Evolutionary conservation across 2,797 vertebrate genomes (phyloP).

Genomic region (Anniella stebbinsi): DNA sequence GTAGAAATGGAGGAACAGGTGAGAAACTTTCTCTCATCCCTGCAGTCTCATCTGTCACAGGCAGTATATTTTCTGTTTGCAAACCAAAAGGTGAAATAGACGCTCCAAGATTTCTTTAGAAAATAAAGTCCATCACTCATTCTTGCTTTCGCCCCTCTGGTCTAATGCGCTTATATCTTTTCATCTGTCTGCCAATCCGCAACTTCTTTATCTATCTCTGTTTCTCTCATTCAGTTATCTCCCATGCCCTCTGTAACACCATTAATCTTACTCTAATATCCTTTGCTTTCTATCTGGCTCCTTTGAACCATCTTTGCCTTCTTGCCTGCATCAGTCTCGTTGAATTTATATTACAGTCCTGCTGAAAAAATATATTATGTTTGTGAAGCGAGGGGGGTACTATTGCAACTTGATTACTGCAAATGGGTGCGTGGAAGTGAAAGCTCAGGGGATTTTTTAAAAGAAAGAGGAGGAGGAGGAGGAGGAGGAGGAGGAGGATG

Average conservation of each 20-base stretch:
- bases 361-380: not conserved
- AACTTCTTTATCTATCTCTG: constrained; percentile 22
- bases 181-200: constrained; percentile 40
- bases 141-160: not conserved
- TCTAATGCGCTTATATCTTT: constrained; percentile 54
- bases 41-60: constrained; percentile 41
- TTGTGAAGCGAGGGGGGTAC: too few relatives aligned
- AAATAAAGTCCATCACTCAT: constrained; percentile 43
- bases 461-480: not conserved
- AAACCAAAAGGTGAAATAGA: constrained; percentile 47
- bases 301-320: constrained; percentile 11
- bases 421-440: not conserved
- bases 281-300: constrained; percentile 17
- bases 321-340: not conserved
- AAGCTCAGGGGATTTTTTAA: not conserved
- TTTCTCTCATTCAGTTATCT: constrained; percentile 38
- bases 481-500: too few relatives aligned
- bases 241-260: constrained; percentile 24
- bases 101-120: constrained; percentile 51
- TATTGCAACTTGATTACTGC: not conserved
- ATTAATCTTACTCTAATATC: constrained; percentile 53
- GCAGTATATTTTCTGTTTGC: constrained; percentile 23
- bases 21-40: constrained; percentile 32
- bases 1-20: constrained; percentile 7
- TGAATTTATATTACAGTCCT: not conserved